phyloP scores from a whole-genome alignment of 2,888 invertebrate genomes.

The Brachypalpus laphriformis region DNA sequence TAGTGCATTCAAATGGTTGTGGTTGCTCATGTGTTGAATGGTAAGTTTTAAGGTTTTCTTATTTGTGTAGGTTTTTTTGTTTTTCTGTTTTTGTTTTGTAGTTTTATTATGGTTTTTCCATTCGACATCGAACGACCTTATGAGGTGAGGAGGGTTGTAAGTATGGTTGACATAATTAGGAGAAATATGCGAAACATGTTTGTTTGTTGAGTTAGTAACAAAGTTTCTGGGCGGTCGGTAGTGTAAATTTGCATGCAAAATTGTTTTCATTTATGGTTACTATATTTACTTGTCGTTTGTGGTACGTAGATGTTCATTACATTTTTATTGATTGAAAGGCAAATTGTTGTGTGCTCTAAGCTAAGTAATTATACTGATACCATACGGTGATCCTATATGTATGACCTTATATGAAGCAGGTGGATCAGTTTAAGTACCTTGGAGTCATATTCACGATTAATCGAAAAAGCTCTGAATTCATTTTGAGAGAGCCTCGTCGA shows the following conservation, averaged over 20 bases:
- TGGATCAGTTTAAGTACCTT: no score
- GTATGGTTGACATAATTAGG: background rate
- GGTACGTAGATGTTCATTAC: no score
- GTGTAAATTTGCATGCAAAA: background rate
- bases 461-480: no score
- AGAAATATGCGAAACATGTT: background rate
- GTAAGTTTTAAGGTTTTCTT: background rate
- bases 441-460: no score
- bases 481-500: no score
- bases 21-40: constrained; percentile 16
- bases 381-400: no score
- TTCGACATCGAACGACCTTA: background rate
- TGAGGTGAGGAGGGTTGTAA: constrained; percentile 17
- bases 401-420: no score
- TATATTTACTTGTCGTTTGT: no score
- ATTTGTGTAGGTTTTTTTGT: constrained; percentile 9
- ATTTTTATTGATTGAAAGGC: no score
- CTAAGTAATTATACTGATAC: no score
- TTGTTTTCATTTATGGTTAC: no score
- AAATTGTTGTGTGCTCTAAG: no score
- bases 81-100: background rate
- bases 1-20: constrained; percentile 39
- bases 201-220: background rate
- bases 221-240: background rate
- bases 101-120: background rate